Base-by-base conservation (phyloP, 2,113 vertebrate genomes). In the Asarcornis scutulata region DNA sequence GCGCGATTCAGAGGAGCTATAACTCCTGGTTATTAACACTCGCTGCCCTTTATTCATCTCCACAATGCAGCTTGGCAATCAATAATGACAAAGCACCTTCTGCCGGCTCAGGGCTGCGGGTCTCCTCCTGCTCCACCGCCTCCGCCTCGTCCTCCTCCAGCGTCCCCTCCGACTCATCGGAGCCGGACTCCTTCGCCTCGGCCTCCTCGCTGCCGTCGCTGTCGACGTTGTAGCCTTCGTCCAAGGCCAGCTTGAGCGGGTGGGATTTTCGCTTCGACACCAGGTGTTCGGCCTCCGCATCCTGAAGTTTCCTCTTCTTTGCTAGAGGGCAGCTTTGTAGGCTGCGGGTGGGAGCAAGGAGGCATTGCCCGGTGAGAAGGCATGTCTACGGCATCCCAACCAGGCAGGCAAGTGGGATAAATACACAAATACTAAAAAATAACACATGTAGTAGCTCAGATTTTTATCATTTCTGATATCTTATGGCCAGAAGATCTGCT, bases 241-340 rank as follows among this genome's bases (percentile, higher is more conserved):
- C 99, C 96, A 99, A 96, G 73, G 98, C 98, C 95, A 99, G 97
- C 91, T 99, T 99, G 97, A 99, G 98, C 0, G 99, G 99, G 25
- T 99, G 98, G n/a, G 99, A 98, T 98, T 99, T 99, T 97, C 99
- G 99, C 96, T 99, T 99, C 14, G 98, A 98, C 72, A 97, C 96
- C 34, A 98, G 98, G 48, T 98, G 98, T 73, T 99, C 98, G 0
- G 98, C 97, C 93, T 99, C 98, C 0, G 97, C 94, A 26, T 99
- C 99, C 91, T 99, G 98, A 60, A 99, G 97, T 84, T 99, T 99
- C 86, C 99, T 98, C 96, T 99, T 99, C 96, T 99, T 98, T 71
- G 99, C 99, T 50, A 99, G 97, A 20, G 99, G 99, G 97, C 99
- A 99, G 83, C 99, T 99, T 93, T 99, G 98, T 91, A 99, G 96